Base-by-base conservation (phyloP, 2,113 vertebrate species). In the Phylloscopus whistleri region DNA sequence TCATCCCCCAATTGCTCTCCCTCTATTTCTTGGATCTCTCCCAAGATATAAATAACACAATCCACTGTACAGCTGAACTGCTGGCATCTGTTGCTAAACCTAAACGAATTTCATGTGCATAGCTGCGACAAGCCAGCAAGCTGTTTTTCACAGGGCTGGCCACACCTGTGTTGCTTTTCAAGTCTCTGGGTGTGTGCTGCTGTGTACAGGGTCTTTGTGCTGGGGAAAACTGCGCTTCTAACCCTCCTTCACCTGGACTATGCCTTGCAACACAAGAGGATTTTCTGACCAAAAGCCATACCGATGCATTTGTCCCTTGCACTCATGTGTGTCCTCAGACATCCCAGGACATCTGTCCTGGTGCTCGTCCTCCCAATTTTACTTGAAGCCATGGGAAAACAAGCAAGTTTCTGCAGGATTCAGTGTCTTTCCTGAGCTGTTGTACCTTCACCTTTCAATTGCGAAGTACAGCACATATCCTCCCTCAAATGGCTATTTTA, bases 181-280 rank as follows among this genome's bases (percentile, higher is more conserved):
- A 30, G 37, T 59, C 60, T 52, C 72, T 49, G 16, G 6, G n/a
- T 30, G 2, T 0, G 0, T 33, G 35, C 31, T 63, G 33, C 27
- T 9, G 0, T 18, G 3, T 26, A 22, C 1, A 1, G 35, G 7
- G 28, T 35, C 18, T 72, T 60, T 19, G 11, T 75, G 37, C 44
- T 14, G 2, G 31, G 14, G 6, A 7, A 4, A 56, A 48, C 7
- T 30, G 9, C 4, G 7, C 0, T 1, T 56, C 9, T 3, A 3
- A 44, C 13, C 7, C 37, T 67, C 37, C 11, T 60, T 80, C 9
- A 3, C 18, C 33, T 13, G 4, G 24, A 27, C 20, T 44, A 26
- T 0, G 0, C 44, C 72, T 24, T 53, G 28, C n/a, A 76, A n/a
- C 33, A 64, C 4, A 0, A 56, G 27, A 77, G 19, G 31, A 56